Evolutionary conservation across 1,140 invertebrate genomes (phyloP).

Genomic region (Akabosia matsudoensis): DNA sequence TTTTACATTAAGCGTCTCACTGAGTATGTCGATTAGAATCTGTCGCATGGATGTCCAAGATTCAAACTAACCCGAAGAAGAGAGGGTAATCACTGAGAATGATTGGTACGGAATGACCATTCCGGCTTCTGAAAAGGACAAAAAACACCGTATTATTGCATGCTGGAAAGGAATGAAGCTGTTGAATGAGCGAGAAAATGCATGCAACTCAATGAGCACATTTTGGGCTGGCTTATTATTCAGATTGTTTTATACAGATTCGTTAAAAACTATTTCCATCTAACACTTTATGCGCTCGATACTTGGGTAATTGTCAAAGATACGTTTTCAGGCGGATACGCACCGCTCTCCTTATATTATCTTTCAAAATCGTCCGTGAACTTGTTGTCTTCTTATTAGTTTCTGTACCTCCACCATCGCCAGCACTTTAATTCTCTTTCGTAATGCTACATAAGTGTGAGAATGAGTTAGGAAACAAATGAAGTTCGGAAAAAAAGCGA

Average conservation of each 20-base stretch:
- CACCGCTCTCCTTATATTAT: neutral
- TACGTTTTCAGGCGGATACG: neutral
- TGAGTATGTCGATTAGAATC: neutral
- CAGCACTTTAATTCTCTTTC: neutral
- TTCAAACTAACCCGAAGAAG: neutral
- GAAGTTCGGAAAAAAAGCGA: neutral
- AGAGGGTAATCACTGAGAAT: neutral
- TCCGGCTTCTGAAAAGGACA: neutral
- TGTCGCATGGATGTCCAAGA: neutral
- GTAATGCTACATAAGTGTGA: neutral
- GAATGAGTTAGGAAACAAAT: neutral
- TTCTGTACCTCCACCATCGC: neutral
- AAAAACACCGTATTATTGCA: too few relatives aligned
- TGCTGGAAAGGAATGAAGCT: too few relatives aligned
- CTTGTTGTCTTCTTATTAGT: slow-evolving; percentile 8
- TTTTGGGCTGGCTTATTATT: neutral
- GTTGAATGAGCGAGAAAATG: neutral
- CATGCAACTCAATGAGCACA: neutral
- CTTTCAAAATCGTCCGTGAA: neutral
- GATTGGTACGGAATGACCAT: neutral
- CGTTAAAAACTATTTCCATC: neutral
- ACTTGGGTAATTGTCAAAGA: neutral
- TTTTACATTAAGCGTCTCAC: too few relatives aligned
- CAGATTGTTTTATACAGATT: too few relatives aligned
- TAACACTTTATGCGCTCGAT: neutral